Evolutionary conservation across 1,140 invertebrate species (phyloP).

Genomic region (Artemia franciscana): DNA sequence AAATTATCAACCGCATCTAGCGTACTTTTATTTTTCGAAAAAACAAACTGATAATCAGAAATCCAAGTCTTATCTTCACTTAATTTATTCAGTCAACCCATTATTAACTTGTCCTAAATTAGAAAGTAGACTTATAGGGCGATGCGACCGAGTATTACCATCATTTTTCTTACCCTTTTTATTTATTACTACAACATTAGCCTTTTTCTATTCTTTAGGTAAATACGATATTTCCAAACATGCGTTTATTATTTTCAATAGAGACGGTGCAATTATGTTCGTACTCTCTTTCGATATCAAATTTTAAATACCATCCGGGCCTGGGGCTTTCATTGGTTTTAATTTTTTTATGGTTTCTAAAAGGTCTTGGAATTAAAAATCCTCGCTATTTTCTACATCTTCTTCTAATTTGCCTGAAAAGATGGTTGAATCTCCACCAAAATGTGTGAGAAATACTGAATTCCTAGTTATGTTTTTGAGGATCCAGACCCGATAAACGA

Average conservation of each 20-base stretch:
- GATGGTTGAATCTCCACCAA: too few relatives aligned
- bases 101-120: not conserved
- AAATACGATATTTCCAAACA: not conserved
- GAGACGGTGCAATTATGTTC: too few relatives aligned
- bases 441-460: too few relatives aligned
- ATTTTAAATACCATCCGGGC: too few relatives aligned
- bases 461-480: too few relatives aligned
- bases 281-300: too few relatives aligned
- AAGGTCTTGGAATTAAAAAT: too few relatives aligned
- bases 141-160: not conserved
- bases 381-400: too few relatives aligned
- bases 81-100: not conserved
- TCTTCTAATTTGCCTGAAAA: too few relatives aligned
- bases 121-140: not conserved
- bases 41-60: not conserved
- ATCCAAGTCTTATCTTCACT: not conserved
- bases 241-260: not conserved
- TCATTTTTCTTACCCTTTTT: not conserved
- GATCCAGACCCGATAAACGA: too few relatives aligned
- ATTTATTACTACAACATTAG: not conserved
- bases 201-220: not conserved
- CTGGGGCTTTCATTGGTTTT: too few relatives aligned
- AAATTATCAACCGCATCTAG: not conserved
- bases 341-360: too few relatives aligned
- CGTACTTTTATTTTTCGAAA: not conserved